phyloP scores from a whole-genome alignment of 2,888 invertebrate genomes.

The Falcaria lacertinaria region DNA sequence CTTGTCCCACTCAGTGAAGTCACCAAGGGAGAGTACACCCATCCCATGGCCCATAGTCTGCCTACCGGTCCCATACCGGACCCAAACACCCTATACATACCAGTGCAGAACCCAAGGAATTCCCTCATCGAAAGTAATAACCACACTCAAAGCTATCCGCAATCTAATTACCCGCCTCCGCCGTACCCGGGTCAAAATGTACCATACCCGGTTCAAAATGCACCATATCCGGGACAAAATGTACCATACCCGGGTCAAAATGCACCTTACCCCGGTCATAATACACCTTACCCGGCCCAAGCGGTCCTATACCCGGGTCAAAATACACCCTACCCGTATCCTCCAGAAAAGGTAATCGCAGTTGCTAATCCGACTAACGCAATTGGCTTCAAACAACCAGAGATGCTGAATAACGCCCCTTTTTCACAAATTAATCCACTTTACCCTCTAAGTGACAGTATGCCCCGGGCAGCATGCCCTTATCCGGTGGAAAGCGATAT shows the following conservation, averaged over 20 bases:
- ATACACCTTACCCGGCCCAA: neutral
- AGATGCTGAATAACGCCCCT: neutral
- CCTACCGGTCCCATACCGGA: slow-evolving; percentile 40
- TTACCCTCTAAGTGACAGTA: neutral
- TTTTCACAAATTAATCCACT: neutral
- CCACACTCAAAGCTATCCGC: neutral
- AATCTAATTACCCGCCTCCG: neutral
- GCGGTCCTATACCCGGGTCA: neutral
- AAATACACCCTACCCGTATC: neutral
- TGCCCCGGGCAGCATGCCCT: neutral
- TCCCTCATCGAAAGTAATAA: neutral
- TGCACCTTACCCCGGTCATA: neutral
- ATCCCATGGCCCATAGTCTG: slow-evolving; percentile 41
- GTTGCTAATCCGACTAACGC: neutral
- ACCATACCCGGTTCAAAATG: slow-evolving; percentile 2
- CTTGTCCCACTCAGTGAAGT: slow-evolving; percentile 36
- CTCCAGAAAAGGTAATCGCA: neutral
- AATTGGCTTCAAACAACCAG: neutral
- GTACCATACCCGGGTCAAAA: neutral
- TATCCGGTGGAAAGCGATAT: neutral
- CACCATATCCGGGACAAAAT: neutral
- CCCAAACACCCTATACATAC: slow-evolving; percentile 5
- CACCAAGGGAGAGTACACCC: slow-evolving; percentile 25
- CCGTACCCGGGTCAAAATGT: slow-evolving; percentile 2
- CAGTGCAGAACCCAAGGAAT: neutral